Base-by-base conservation (phyloP, 53 echinoderm and acorn worm species). In the Astropecten irregularis region DNA sequence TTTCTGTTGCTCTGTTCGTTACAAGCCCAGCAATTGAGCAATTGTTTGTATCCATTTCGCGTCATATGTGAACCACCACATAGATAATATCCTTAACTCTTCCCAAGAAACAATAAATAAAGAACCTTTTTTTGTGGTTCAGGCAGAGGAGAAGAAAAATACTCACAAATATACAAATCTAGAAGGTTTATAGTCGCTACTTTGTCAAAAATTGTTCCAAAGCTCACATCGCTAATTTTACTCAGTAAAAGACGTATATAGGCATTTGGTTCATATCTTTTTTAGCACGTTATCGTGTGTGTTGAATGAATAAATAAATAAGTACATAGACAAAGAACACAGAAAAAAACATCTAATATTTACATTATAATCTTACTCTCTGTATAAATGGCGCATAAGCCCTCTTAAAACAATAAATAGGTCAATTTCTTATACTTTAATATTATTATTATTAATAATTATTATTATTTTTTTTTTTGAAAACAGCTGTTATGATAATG, bases 331-430 rank as follows among this genome's bases (percentile, higher is more conserved):
- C 52, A 74, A 13, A 57, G 50, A 53, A 51, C 52, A 57, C 57
- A 73, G 36, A 36, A 32, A 74, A 74, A 74, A 55, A 74, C 74
- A 74, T 56, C 36, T 74, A 57, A 39, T 74, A 58, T 74, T 19
- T 73, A 74, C 55, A 74, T n/a, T 54, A 54, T 74, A 74, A 27
- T 38, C 15, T 56, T 74, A 74, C 55, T 54, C 74, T 74, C 55
- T 74, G 57, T 74, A 74, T 74, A 74, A 74, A 74, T 74, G 74
- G 74, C 74, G 29, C 35, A 51, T 74, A n/a, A 32, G 74, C 74
- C 74, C 34, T 71, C 38, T 74, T 21, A n/a, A n/a, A 55, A 73
- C 73, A 73, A 74, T 74, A 74, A 74, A 74, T 74, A 74, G 57
- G 38, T 74, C 37, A 19, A 19, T 66, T 16, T 66, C 34, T 50